These are phyloP conservation scores for Fregata magnificens DNA, from an alignment of 2,113 vertebrate species.

Conservation along the genomic window DNA sequence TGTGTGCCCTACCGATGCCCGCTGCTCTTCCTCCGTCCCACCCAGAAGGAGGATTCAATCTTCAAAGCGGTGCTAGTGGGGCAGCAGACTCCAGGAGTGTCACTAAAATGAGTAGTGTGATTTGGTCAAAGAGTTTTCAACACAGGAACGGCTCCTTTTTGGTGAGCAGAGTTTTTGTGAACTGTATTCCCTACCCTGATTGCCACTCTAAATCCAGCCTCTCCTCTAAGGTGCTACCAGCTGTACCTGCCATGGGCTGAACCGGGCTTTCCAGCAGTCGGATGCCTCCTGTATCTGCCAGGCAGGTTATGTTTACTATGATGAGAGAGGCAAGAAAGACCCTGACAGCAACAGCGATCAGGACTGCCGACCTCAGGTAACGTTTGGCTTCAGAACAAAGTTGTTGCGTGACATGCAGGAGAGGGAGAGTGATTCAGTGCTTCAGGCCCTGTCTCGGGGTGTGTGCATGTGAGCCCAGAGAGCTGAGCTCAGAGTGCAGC, in stretches of 20 bases:
- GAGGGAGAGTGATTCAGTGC: neutral
- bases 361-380: slow-evolving; percentile 89
- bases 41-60: neutral
- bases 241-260: slow-evolving; percentile 84
- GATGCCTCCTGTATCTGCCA: slow-evolving; percentile 90
- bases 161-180: fast-evolving
- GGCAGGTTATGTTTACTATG: slow-evolving; percentile 84
- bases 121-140: neutral
- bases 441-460: neutral
- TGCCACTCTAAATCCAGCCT: neutral
- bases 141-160: neutral
- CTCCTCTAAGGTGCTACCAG: slow-evolving; percentile 76
- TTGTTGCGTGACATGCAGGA: neutral
- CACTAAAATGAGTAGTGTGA: neutral
- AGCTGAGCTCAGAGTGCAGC: too few species aligned
- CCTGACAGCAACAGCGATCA: slow-evolving; percentile 75
- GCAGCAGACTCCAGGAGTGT: neutral
- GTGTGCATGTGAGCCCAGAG: fast-evolving
- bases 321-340: slow-evolving; percentile 78
- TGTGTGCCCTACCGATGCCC: neutral
- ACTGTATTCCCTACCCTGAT: neutral
- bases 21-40: neutral
- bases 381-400: neutral
- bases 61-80: neutral
- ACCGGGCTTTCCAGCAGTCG: slow-evolving; percentile 89